Evolutionary conservation across 37 sponge, comb jelly and placozoan genomes (phyloP).

Genomic region (Diacarnus erythraeanus): DNA sequence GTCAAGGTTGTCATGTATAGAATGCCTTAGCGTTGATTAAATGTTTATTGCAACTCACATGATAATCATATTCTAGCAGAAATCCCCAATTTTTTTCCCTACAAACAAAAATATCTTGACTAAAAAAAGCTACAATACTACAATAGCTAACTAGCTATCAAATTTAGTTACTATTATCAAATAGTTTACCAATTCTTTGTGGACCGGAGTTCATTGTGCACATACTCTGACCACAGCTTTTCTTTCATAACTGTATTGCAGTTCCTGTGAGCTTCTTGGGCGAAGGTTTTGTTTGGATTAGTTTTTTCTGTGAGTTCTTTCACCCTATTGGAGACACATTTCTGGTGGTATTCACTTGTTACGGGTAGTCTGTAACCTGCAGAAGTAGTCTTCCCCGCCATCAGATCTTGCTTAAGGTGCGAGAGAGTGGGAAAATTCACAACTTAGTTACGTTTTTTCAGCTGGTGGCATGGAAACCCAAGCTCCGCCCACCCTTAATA

Average conservation of each 20-base stretch:
- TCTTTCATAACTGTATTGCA: conserved; percentile 74
- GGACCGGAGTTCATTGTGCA: conserved; percentile 47
- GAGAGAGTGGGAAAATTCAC: too few relatives aligned
- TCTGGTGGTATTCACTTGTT: conserved; percentile 43
- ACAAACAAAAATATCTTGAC: not conserved
- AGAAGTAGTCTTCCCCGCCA: conserved; percentile 29
- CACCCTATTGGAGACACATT: conserved; percentile 35
- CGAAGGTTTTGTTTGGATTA: conserved; percentile 1
- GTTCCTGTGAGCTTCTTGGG: conserved; percentile 19
- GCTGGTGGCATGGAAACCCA: too few relatives aligned
- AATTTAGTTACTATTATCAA: not conserved
- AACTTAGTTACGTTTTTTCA: too few relatives aligned
- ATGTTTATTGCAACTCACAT: conserved; percentile 3
- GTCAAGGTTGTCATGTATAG: too few relatives aligned
- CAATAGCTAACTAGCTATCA: too few relatives aligned
- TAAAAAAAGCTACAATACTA: not conserved
- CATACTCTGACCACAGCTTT: conserved; percentile 64
- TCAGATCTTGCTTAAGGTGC: too few relatives aligned
- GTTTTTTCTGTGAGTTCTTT: conserved; percentile 24
- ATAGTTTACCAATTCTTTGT: conserved; percentile 46
- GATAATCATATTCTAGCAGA: conserved; percentile 42
- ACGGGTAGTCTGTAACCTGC: conserved; percentile 28
- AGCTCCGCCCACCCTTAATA: too few relatives aligned
- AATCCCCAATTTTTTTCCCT: conserved; percentile 71
- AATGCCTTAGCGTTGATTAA: not conserved